Evolutionary conservation across 2,113 vertebrate species (phyloP).

Genomic region (Ameiurus melas): DNA sequence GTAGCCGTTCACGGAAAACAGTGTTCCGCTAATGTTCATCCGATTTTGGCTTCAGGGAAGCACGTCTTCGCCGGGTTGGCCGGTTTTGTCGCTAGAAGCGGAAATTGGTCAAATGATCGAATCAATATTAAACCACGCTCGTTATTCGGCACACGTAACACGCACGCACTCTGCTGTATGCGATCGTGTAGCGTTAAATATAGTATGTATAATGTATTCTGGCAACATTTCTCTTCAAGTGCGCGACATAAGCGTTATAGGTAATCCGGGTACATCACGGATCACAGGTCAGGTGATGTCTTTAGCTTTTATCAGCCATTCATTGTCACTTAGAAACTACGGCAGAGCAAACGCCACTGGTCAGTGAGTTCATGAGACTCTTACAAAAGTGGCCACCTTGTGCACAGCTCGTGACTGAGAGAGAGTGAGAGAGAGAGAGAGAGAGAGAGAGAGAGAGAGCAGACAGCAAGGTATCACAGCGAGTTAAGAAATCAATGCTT

Average conservation of each 20-base stretch:
- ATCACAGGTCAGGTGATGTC: neutral
- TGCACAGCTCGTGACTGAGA: neutral
- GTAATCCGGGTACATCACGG: neutral
- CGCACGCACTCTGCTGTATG: neutral
- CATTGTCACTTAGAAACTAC: conserved; percentile 3
- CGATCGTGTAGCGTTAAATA: neutral
- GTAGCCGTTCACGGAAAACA: neutral
- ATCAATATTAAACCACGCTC: neutral
- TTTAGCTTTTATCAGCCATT: neutral
- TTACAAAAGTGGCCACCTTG: neutral
- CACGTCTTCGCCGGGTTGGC: neutral
- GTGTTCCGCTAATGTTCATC: neutral
- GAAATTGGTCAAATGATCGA: neutral
- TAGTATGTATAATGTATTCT: neutral
- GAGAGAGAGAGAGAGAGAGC: neutral
- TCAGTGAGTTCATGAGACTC: conserved; percentile 10
- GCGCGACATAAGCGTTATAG: neutral
- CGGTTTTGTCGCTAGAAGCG: neutral
- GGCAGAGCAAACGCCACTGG: neutral
- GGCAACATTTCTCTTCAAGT: neutral
- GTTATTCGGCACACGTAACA: neutral
- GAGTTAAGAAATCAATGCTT: neutral
- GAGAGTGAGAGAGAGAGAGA: neutral
- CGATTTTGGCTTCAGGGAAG: no score
- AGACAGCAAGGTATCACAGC: neutral